phyloP scores from a whole-genome alignment of 2,113 vertebrate species.

The Xenopus tropicalis region DNA sequence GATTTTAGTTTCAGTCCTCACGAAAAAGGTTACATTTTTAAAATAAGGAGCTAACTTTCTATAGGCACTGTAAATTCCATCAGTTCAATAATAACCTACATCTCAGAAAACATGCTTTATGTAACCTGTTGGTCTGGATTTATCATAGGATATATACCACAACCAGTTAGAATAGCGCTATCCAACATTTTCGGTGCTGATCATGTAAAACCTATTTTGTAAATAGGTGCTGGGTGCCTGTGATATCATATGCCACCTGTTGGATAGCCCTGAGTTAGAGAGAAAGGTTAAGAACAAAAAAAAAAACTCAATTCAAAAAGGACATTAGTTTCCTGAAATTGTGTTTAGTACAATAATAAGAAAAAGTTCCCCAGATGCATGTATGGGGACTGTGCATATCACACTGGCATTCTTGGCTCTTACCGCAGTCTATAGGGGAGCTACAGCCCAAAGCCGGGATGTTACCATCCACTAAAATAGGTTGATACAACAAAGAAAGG shows the following conservation, averaged over 20 bases:
- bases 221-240: neutral
- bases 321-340: slow-evolving; percentile 17
- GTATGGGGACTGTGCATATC: slow-evolving; percentile 25
- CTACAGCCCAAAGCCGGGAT: slow-evolving; percentile 64
- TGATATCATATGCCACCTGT: neutral
- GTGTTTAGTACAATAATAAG: slow-evolving; percentile 11
- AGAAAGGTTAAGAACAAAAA: neutral
- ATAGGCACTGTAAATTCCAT: neutral
- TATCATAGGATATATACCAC: neutral
- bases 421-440: slow-evolving; percentile 68
- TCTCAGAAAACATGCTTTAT: slow-evolving; percentile 3
- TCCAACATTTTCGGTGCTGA: neutral
- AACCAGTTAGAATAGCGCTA: neutral
- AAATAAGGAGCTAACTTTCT: too few relatives aligned
- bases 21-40: too few relatives aligned
- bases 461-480: slow-evolving; percentile 66
- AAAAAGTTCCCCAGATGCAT: slow-evolving; percentile 2
- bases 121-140: neutral
- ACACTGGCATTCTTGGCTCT: slow-evolving; percentile 43
- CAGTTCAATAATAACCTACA: neutral
- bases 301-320: neutral
- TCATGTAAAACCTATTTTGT: neutral
- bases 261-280: slow-evolving; percentile 7
- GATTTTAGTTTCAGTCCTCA: too few relatives aligned
- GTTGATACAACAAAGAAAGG: slow-evolving; percentile 54